A percentile compares a stretch with the other conserved stretches of the same genome.
These are phyloP conservation scores for Epizoanthus rinbou DNA, from an alignment of 92 coral and sea anemone genomes.

Conservation along the genomic window DNA sequence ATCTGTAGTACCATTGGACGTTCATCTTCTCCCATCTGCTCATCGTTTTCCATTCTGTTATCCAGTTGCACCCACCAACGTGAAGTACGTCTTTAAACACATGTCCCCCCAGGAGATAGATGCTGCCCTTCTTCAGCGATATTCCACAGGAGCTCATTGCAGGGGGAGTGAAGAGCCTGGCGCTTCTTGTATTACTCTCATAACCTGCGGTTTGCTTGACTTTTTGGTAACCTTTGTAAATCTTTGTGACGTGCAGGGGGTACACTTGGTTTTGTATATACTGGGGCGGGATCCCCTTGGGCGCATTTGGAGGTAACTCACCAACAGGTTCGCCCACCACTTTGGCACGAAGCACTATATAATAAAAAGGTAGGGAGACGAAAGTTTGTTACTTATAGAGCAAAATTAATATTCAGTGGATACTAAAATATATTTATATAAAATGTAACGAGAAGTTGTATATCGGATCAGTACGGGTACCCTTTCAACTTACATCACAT, in stretches of 20 bases:
- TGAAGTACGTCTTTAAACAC: neutral
- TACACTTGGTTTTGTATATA: slow-evolving; percentile 2
- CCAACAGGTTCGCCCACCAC: neutral
- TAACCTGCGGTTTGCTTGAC: neutral
- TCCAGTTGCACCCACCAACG: neutral
- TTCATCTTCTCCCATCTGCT: neutral
- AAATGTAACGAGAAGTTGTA: no score
- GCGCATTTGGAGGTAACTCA: neutral
- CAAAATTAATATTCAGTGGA: no score
- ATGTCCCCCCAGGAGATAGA: slow-evolving; percentile 6
- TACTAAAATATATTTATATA: no score
- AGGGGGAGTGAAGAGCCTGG: neutral
- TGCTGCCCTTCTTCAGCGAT: neutral
- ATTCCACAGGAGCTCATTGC: neutral
- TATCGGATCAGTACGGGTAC: no score
- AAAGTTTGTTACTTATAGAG: neutral
- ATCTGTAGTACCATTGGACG: neutral
- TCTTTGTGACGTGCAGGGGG: neutral
- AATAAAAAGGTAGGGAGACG: neutral
- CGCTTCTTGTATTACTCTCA: neutral
- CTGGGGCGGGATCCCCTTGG: neutral
- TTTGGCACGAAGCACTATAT: slow-evolving; percentile 32
- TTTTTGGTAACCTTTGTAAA: neutral
- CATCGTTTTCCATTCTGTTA: neutral
- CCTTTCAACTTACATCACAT: no score